Conservation (phyloP, 2,797 vertebrate genomes). For the Masticophis lateralis region DNA sequence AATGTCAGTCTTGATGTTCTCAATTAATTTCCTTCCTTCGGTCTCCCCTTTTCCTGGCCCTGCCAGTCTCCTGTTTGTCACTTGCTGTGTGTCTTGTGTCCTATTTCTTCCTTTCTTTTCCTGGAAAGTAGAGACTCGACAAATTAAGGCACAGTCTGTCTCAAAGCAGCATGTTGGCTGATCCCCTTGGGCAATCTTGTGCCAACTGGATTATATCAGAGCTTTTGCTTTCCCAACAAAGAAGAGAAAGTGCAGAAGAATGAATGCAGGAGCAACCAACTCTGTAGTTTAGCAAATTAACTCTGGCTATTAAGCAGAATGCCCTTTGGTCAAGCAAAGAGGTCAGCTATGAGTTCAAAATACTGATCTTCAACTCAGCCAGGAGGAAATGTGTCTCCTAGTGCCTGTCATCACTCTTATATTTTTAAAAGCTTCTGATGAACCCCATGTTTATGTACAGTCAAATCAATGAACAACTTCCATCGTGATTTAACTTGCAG, state of each 20-base stretch:
- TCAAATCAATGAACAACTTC: constrained; percentile 52
- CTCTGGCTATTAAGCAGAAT: constrained; percentile 70
- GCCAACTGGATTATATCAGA: constrained; percentile 67
- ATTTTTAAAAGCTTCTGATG: constrained; percentile 45
- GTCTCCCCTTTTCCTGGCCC: neutral
- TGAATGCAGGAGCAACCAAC: constrained; percentile 63
- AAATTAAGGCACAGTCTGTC: constrained; percentile 45
- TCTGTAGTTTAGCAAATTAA: constrained; percentile 72
- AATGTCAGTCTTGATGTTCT: neutral
- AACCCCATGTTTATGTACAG: constrained; percentile 32
- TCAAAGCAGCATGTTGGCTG: constrained; percentile 47
- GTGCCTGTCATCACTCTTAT: constrained; percentile 20
- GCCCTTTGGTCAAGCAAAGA: constrained; percentile 60
- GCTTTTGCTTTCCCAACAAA: constrained; percentile 58
- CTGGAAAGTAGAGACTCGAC: constrained; percentile 27
- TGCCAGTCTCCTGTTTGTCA: neutral
- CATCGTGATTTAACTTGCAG: constrained; percentile 25
- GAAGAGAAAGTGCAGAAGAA: constrained; percentile 60
- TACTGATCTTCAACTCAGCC: constrained; percentile 63
- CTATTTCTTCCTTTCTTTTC: constrained; percentile 1
- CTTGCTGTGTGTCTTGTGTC: neutral
- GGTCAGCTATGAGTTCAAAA: constrained; percentile 67
- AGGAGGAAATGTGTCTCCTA: constrained; percentile 53
- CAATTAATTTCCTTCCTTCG: neutral
- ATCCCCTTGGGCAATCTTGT: constrained; percentile 55